These are phyloP conservation scores for Lepidurus arcticus DNA, from an alignment of 1,140 invertebrate species.

Conservation along the genomic window DNA sequence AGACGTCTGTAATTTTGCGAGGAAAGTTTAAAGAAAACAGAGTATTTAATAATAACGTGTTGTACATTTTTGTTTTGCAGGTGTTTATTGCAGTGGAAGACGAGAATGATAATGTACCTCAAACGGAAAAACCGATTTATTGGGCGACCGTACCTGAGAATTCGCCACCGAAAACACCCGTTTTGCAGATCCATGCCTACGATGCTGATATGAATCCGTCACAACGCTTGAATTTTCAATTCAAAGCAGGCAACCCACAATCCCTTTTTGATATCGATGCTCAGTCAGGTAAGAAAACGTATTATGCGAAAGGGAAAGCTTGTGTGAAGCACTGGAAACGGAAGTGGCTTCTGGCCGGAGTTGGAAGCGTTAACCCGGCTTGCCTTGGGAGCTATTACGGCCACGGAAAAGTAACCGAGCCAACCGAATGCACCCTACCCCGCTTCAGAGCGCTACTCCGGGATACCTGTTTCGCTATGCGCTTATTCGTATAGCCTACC, in stretches of 20 bases:
- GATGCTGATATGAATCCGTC: slow-evolving; percentile 67
- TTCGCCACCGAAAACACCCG: slow-evolving; percentile 62
- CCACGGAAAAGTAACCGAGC: too few species aligned
- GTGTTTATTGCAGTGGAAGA: slow-evolving; percentile 84
- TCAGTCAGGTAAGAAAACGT: slow-evolving; percentile 61
- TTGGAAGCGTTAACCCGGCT: too few species aligned
- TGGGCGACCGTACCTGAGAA: slow-evolving; percentile 76
- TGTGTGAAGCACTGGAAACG: too few species aligned
- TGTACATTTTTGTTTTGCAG: slow-evolving; percentile 48
- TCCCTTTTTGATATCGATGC: slow-evolving; percentile 82
- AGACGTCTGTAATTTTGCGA: neutral
- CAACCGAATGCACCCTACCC: too few species aligned
- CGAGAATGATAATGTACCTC: slow-evolving; percentile 88
- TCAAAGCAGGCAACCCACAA: slow-evolving; percentile 83
- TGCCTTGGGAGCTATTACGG: too few species aligned
- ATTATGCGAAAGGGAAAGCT: neutral
- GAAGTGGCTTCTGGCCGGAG: too few species aligned
- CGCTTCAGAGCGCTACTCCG: too few species aligned
- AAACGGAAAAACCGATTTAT: slow-evolving; percentile 80
- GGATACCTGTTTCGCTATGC: too few species aligned
- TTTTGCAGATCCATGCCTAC: slow-evolving; percentile 68
- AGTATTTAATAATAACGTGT: neutral
- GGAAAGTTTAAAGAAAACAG: neutral
- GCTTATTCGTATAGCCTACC: too few species aligned
- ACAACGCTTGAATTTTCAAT: slow-evolving; percentile 63